phyloP scores from a whole-genome alignment of 2,888 invertebrate species.

The Erannis defoliaria region DNA sequence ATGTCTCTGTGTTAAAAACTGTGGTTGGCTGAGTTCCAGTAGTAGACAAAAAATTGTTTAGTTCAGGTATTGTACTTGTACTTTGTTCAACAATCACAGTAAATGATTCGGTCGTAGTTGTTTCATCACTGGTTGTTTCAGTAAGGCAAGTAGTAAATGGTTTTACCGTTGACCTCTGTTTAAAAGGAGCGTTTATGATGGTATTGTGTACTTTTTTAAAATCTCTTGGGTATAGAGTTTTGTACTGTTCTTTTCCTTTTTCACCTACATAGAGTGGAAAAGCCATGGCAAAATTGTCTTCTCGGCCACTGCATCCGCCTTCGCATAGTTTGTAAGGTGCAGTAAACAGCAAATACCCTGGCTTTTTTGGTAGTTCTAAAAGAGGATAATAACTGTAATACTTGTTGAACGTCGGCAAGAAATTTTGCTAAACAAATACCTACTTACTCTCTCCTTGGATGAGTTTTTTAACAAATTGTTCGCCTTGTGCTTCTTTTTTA shows the following conservation, averaged over 20 bases:
- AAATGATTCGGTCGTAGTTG: not conserved
- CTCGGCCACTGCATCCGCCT: slow-evolving; percentile 54
- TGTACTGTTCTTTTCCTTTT: slow-evolving; percentile 51
- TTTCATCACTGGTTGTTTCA: not conserved
- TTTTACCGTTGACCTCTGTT: slow-evolving; percentile 1
- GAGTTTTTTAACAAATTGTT: slow-evolving; percentile 4
- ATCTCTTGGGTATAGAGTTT: slow-evolving; percentile 56
- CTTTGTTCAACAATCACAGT: not conserved
- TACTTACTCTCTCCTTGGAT: slow-evolving; percentile 10
- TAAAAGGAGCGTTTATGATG: slow-evolving; percentile 52
- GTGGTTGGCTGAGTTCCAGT: not conserved
- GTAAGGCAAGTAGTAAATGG: slow-evolving; percentile 6
- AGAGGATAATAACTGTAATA: slow-evolving; percentile 32
- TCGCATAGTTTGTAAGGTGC: slow-evolving; percentile 72
- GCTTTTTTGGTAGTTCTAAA: slow-evolving; percentile 59
- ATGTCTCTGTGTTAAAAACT: not conserved
- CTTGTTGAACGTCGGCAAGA: not conserved
- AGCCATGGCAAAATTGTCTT: slow-evolving; percentile 54
- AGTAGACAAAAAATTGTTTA: not conserved
- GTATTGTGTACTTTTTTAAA: slow-evolving; percentile 39
- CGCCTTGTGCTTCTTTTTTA: not conserved
- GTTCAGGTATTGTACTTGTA: not conserved
- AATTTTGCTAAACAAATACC: not conserved
- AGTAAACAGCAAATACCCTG: slow-evolving; percentile 66
- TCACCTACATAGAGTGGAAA: slow-evolving; percentile 70